A percentile compares a stretch with the other conserved stretches of the same genome.
Conservation (phyloP, 2,113 vertebrate genomes). For the Corythornis cristatus region DNA sequence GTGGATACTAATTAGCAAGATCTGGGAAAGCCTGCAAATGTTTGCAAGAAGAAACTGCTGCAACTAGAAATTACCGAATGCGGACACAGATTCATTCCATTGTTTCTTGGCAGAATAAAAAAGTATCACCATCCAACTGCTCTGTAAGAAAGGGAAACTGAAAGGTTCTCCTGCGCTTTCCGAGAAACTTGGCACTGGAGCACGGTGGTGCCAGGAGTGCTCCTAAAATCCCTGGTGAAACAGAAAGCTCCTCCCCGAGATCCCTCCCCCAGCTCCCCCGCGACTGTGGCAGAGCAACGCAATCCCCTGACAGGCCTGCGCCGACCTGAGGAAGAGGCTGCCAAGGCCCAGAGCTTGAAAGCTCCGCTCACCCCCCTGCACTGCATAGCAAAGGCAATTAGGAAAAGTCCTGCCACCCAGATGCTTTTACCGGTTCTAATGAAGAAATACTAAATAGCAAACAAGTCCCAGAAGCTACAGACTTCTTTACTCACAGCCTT, state of each 20-base stretch:
- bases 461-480: background rate
- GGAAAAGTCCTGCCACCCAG: background rate
- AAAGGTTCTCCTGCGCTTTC: background rate
- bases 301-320: background rate
- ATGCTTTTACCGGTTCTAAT: background rate
- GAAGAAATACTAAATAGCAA: background rate
- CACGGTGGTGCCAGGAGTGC: rapidly evolving
- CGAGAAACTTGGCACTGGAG: background rate
- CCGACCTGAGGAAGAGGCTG: background rate
- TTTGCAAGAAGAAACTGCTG: background rate
- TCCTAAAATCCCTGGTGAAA: background rate
- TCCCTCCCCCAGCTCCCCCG: background rate
- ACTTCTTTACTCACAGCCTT: background rate
- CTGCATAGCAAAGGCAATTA: rapidly evolving
- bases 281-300: background rate
- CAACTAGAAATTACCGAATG: background rate
- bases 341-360: background rate
- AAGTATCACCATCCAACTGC: background rate
- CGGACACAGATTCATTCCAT: background rate
- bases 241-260: background rate
- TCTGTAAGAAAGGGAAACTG: background rate
- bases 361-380: background rate
- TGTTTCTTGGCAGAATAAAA: constrained; percentile 13
- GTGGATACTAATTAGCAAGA: background rate
- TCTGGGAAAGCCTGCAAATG: background rate